phyloP scores from a whole-genome alignment of 2,113 vertebrate genomes.

The Elgaria multicarinata region DNA sequence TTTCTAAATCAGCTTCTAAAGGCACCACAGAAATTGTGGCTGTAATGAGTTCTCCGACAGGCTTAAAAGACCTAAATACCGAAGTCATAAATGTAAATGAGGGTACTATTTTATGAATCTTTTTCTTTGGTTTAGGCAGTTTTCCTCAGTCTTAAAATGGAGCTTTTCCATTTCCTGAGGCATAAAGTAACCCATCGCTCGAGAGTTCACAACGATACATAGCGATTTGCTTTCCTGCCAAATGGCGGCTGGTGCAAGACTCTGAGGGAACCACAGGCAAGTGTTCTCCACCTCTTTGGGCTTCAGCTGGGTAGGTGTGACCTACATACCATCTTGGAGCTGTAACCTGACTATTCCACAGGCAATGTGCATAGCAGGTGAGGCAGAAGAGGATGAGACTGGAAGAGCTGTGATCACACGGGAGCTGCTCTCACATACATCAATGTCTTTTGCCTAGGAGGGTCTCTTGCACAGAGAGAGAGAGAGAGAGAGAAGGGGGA shows the following conservation, averaged over 20 bases:
- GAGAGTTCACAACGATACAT: neutral
- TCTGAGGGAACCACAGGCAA: neutral
- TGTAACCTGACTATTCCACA: accelerated
- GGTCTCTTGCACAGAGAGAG: neutral
- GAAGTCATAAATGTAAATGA: conserved; percentile 6
- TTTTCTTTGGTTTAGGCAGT: neutral
- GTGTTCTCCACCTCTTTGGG: neutral
- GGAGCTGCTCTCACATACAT: conserved; percentile 32
- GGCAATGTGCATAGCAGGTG: conserved; percentile 12
- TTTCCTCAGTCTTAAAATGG: neutral
- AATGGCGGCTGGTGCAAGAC: neutral
- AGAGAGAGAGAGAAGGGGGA: neutral
- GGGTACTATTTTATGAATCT: neutral
- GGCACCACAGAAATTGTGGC: neutral
- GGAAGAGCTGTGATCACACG: neutral
- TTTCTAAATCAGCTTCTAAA: conserved; percentile 2
- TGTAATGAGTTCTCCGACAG: neutral
- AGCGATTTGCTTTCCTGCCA: neutral
- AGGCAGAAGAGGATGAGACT: neutral
- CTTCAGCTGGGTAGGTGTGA: conserved; percentile 12
- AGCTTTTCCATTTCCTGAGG: neutral
- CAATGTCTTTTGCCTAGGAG: conserved; percentile 43
- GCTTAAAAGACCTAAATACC: conserved; percentile 4
- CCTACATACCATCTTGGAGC: neutral
- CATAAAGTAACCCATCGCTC: neutral